phyloP scores from a whole-genome alignment of 2,113 vertebrate species.

The Cottus gobio region DNA sequence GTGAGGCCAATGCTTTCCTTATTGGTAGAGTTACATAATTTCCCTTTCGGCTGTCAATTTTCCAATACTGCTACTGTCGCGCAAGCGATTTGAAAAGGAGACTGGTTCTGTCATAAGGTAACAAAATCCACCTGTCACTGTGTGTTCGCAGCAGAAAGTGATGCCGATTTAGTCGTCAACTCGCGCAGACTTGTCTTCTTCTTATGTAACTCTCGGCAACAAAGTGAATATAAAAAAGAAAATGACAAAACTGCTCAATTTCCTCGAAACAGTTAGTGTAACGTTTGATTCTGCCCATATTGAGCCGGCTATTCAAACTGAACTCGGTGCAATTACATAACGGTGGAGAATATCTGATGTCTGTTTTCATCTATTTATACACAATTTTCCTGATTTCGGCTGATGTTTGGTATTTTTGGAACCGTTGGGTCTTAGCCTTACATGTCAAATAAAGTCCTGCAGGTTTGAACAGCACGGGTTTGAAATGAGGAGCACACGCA shows the following conservation, averaged over 20 bases:
- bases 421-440: background rate
- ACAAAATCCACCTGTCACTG: background rate
- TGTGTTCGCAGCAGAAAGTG: background rate
- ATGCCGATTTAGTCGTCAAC: background rate
- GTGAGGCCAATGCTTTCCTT: background rate
- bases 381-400: conserved; percentile 3
- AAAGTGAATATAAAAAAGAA: background rate
- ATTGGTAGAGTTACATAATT: background rate
- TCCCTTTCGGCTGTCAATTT: background rate
- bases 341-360: background rate
- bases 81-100: background rate
- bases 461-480: conserved; percentile 16
- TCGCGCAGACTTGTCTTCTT: background rate
- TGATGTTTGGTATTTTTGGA: conserved; percentile 20
- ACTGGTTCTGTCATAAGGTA: too few relatives aligned
- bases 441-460: conserved; percentile 35
- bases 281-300: background rate
- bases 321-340: background rate
- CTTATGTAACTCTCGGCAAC: background rate
- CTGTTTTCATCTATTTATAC: background rate
- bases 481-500: conserved; percentile 12
- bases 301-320: background rate
- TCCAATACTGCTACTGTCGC: background rate
- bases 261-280: background rate
- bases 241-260: background rate